These are phyloP conservation scores for Spongia lamella DNA, from an alignment of 37 sponge, comb jelly and placozoan species.

Conservation along the genomic window DNA sequence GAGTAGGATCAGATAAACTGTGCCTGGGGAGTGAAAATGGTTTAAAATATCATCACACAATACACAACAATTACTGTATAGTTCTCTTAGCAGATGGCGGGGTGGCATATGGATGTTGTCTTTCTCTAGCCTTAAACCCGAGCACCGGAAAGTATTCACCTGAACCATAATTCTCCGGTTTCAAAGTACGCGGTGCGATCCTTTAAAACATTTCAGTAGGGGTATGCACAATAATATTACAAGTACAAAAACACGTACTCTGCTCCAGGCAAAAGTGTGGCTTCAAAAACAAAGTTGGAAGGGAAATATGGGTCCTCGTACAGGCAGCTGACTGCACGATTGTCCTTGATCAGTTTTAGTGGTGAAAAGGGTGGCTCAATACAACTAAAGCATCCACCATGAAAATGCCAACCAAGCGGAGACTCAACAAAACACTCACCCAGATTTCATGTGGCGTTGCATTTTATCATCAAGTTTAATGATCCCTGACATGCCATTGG, in stretches of 20 bases:
- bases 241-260: slow-evolving; percentile 6
- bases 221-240: too few relatives aligned
- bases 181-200: slow-evolving; percentile 23
- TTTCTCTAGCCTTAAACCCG: not conserved
- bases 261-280: slow-evolving; percentile 62
- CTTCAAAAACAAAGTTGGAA: slow-evolving; percentile 62
- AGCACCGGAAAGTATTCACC: too few relatives aligned
- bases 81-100: slow-evolving; percentile 13
- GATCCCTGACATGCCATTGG: slow-evolving; percentile 55
- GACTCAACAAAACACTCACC: not conserved
- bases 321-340: slow-evolving; percentile 30
- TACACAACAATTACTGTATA: not conserved
- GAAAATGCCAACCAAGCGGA: too few relatives aligned
- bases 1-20: not conserved
- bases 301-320: slow-evolving; percentile 76
- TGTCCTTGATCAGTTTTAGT: not conserved
- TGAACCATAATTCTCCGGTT: not conserved
- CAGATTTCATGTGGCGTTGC: not conserved
- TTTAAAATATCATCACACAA: too few relatives aligned
- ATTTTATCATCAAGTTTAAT: slow-evolving; percentile 20
- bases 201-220: too few relatives aligned
- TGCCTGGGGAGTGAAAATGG: not conserved
- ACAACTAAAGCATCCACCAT: not conserved
- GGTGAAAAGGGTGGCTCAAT: not conserved
- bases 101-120: not conserved